Evolutionary conservation across 1,140 invertebrate genomes (phyloP).

Genomic region (Coptotermes formosanus): DNA sequence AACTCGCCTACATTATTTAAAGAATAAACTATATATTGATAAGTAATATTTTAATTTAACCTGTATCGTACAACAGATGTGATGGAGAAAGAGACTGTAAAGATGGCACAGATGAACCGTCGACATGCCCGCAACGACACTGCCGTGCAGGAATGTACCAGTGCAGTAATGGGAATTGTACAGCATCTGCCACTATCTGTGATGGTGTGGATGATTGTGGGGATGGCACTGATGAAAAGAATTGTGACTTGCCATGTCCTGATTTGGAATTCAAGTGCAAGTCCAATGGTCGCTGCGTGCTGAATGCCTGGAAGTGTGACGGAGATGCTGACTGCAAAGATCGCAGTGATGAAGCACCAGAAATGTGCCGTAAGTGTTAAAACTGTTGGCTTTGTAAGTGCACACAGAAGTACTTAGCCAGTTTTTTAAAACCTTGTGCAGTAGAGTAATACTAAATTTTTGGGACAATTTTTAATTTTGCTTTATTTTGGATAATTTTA

Average conservation of each 20-base stretch:
- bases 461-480: too few species aligned
- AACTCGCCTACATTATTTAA: too few species aligned
- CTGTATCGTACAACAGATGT: slow-evolving; percentile 49
- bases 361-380: slow-evolving; percentile 71
- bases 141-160: slow-evolving; percentile 90
- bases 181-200: slow-evolving; percentile 87
- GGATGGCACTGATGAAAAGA: slow-evolving; percentile 76
- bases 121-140: slow-evolving; percentile 71
- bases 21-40: too few species aligned
- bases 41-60: too few species aligned
- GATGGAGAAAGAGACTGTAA: slow-evolving; percentile 85
- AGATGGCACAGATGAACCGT: slow-evolving; percentile 90
- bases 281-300: slow-evolving; percentile 86
- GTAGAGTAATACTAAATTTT: too few species aligned
- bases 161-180: slow-evolving; percentile 91
- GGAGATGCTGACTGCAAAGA: slow-evolving; percentile 94
- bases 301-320: slow-evolving; percentile 94
- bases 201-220: slow-evolving; percentile 90
- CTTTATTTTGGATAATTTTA: too few species aligned
- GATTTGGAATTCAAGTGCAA: slow-evolving; percentile 93
- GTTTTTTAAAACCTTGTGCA: too few species aligned
- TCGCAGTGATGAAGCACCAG: slow-evolving; percentile 87
- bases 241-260: slow-evolving; percentile 57
- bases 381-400: background rate
- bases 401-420: too few species aligned